Evolutionary conservation across 2,797 vertebrate genomes (phyloP).

Genomic region (Apogon talboti): DNA sequence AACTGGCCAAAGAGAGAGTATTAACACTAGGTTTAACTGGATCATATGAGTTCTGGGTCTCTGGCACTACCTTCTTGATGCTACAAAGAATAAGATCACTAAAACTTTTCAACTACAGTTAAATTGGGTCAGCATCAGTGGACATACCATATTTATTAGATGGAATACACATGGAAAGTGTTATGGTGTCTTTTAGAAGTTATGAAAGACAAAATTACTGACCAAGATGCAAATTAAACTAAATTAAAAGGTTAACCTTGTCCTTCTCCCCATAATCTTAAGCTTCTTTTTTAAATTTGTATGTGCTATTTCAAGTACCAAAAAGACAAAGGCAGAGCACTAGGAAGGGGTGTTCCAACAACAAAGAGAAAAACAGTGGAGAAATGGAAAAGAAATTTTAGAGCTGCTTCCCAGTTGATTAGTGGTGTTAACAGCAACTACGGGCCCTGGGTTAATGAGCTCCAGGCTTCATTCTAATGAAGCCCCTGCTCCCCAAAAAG

Average conservation of each 20-base stretch:
- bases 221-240: background rate
- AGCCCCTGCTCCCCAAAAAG: slow-evolving; percentile 60
- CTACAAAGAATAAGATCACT: slow-evolving; percentile 1
- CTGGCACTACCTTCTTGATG: background rate
- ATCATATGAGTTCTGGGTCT: background rate
- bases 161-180: background rate
- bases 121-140: background rate
- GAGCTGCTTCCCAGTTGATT: slow-evolving; percentile 54
- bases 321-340: slow-evolving; percentile 20
- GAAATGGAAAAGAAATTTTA: slow-evolving; percentile 20
- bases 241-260: background rate
- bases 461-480: slow-evolving; percentile 72
- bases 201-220: background rate
- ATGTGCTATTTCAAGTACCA: background rate
- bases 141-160: background rate
- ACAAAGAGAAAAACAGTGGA: slow-evolving; percentile 9
- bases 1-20: slow-evolving; percentile 46
- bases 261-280: background rate
- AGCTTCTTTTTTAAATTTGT: background rate
- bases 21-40: slow-evolving; percentile 48
- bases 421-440: slow-evolving; percentile 70
- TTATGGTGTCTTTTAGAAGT: background rate
- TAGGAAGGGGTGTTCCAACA: slow-evolving; percentile 4
- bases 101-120: background rate
- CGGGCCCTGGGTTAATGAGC: slow-evolving; percentile 74